phyloP scores from a whole-genome alignment of 23 tunicate genomes.

The Halocynthia aurantium region DNA sequence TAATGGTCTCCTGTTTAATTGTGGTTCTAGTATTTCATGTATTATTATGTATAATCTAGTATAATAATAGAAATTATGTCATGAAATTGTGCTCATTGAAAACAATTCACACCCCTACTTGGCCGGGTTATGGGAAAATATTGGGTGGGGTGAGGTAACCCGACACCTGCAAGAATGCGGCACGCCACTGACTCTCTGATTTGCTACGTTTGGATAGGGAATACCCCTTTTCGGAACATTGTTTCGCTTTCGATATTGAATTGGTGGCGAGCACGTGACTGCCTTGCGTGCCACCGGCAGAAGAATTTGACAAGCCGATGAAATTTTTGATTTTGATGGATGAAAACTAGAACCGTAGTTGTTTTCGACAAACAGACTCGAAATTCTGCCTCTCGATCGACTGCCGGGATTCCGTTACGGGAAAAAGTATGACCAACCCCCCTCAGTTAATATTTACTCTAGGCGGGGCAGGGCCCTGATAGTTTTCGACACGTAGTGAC shows the following conservation, averaged over 20 bases:
- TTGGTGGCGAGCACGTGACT: background rate
- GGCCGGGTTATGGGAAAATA: background rate
- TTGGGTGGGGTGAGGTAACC: too few relatives aligned
- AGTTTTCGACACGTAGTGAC: too few relatives aligned
- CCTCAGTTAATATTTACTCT: conserved; percentile 17
- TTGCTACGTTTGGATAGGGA: too few relatives aligned
- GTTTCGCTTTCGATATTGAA: too few relatives aligned
- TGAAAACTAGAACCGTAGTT: background rate
- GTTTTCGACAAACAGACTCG: background rate
- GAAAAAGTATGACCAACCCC: conserved; percentile 6
- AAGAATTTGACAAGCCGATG: conserved; percentile 5
- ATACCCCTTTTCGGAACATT: too few relatives aligned
- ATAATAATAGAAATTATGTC: background rate
- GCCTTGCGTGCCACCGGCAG: conserved; percentile 9
- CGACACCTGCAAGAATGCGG: too few relatives aligned
- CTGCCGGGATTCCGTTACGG: background rate
- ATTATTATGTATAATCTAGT: too few relatives aligned
- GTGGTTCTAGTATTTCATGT: too few relatives aligned
- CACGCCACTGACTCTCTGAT: too few relatives aligned
- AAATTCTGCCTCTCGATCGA: background rate
- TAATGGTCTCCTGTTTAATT: too few relatives aligned
- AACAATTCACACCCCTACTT: background rate
- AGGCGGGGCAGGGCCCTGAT: conserved; percentile 13
- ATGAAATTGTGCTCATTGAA: background rate
- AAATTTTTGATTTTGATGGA: background rate